These are phyloP conservation scores for Nasonia longicornis DNA, from an alignment of 1,140 invertebrate genomes.

Conservation along the genomic window DNA sequence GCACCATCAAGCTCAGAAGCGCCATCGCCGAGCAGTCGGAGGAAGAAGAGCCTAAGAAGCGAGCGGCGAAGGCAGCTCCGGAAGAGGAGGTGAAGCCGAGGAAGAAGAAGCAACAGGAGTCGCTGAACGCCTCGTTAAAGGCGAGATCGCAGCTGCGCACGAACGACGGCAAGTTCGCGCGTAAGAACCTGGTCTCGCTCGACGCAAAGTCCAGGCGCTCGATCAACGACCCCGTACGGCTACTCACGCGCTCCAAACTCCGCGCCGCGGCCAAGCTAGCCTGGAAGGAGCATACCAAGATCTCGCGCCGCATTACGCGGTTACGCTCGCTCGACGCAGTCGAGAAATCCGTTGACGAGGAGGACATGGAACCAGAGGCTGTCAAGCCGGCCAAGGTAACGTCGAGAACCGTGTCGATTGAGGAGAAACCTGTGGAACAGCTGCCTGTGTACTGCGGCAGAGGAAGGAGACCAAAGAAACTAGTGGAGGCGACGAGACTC, in stretches of 20 bases:
- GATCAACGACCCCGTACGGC: constrained; percentile 32
- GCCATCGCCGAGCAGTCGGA: neutral
- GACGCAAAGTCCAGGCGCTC: constrained; percentile 37
- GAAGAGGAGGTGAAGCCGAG: neutral
- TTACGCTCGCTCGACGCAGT: neutral
- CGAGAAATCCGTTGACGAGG: neutral
- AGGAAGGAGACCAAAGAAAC: constrained; percentile 27
- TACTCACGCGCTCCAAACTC: constrained; percentile 32
- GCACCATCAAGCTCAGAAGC: neutral
- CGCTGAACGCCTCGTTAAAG: constrained; percentile 58
- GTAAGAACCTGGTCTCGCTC: constrained; percentile 45
- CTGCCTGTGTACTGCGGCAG: neutral
- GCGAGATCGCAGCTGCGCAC: constrained; percentile 57
- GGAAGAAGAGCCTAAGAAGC: constrained; percentile 46
- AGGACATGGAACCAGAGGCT: neutral
- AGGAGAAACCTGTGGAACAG: neutral
- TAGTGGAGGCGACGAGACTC: neutral
- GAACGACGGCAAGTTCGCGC: constrained; percentile 62
- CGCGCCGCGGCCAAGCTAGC: constrained; percentile 18
- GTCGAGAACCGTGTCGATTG: constrained; percentile 5
- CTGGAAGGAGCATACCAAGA: constrained; percentile 39
- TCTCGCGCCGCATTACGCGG: constrained; percentile 25
- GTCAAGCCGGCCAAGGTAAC: neutral
- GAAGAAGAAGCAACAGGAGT: constrained; percentile 25
- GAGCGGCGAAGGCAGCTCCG: constrained; percentile 20